Conservation (phyloP, 92 coral and sea anemone genomes). For the Chrysogorgia sp. region DNA sequence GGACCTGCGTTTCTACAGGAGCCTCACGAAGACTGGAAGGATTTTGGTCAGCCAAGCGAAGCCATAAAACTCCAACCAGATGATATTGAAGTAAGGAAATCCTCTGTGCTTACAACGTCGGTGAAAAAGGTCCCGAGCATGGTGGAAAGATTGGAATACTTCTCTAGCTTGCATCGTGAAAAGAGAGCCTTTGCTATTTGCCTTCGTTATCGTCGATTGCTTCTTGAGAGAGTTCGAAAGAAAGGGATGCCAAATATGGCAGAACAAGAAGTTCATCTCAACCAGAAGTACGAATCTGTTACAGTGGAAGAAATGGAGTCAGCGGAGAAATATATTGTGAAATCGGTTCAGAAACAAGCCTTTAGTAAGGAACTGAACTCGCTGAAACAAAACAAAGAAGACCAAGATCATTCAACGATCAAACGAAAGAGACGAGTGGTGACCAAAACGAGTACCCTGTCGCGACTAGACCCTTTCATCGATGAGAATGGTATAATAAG, state of each 20-base stretch:
- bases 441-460: slow-evolving; percentile 47
- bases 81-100: slow-evolving; percentile 52
- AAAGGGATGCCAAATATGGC: slow-evolving; percentile 16
- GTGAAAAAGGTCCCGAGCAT: slow-evolving; percentile 20
- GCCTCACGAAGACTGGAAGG: slow-evolving; percentile 51
- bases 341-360: slow-evolving; percentile 35
- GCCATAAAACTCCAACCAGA: slow-evolving; percentile 19
- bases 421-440: slow-evolving; percentile 7
- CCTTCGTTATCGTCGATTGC: slow-evolving; percentile 27
- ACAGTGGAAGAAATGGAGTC: slow-evolving; percentile 22
- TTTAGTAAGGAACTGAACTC: slow-evolving; percentile 2
- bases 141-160: slow-evolving; percentile 36
- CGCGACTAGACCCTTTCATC: slow-evolving; percentile 52
- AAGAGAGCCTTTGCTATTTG: slow-evolving; percentile 59
- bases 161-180: slow-evolving; percentile 59
- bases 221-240: slow-evolving; percentile 7
- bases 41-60: slow-evolving; percentile 35
- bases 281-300: background rate
- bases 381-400: background rate
- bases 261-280: slow-evolving; percentile 4
- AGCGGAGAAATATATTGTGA: slow-evolving; percentile 35
- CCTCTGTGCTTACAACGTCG: slow-evolving; percentile 7
- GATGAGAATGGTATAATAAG: slow-evolving; percentile 50
- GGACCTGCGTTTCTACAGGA: slow-evolving; percentile 72
- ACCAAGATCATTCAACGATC: background rate